A percentile compares a stretch with the other conserved stretches of the same genome.
Conservation (phyloP, 2,888 invertebrate genomes). For the Latrodectus hesperus region DNA sequence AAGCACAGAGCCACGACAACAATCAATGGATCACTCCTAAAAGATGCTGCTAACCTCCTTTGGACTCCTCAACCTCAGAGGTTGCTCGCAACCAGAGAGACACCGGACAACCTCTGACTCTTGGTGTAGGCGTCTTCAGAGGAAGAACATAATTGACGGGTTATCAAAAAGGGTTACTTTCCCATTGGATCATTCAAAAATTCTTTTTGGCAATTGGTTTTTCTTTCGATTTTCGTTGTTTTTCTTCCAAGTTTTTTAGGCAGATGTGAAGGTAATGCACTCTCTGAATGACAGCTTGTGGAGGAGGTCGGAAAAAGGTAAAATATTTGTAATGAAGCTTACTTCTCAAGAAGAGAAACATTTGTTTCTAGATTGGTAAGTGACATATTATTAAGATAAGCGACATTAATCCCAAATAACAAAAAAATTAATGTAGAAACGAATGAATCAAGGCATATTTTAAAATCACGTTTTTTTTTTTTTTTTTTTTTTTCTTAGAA, state of each 20-base stretch:
- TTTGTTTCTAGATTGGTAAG: not conserved
- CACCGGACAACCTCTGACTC: constrained; percentile 12
- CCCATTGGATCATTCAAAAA: not conserved
- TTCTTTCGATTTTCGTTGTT: not conserved
- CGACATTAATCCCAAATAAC: not conserved
- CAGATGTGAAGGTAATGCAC: not conserved
- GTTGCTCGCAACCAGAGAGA: not conserved
- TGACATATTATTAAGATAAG: not conserved
- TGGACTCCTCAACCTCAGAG: not conserved
- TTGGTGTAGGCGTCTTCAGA: constrained; percentile 25
- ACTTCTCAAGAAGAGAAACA: not conserved
- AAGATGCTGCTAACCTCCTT: not conserved
- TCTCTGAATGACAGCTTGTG: not conserved
- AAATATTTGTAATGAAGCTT: not conserved
- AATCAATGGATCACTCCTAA: constrained; percentile 29
- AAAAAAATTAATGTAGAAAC: too few relatives aligned
- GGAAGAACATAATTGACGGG: constrained; percentile 25
- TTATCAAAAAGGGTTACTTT: constrained; percentile 15
- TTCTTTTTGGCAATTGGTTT: not conserved
- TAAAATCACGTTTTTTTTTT: too few relatives aligned
- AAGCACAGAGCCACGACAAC: constrained; percentile 5
- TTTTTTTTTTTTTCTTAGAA: too few relatives aligned
- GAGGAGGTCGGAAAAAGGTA: not conserved
- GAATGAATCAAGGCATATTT: too few relatives aligned
- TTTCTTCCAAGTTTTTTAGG: not conserved